Percentiles rank a stretch among this genome's conserved stretches.
These are phyloP conservation scores for Leptogaster cylindrica DNA, from an alignment of 2,888 invertebrate genomes.

Conservation along the genomic window DNA sequence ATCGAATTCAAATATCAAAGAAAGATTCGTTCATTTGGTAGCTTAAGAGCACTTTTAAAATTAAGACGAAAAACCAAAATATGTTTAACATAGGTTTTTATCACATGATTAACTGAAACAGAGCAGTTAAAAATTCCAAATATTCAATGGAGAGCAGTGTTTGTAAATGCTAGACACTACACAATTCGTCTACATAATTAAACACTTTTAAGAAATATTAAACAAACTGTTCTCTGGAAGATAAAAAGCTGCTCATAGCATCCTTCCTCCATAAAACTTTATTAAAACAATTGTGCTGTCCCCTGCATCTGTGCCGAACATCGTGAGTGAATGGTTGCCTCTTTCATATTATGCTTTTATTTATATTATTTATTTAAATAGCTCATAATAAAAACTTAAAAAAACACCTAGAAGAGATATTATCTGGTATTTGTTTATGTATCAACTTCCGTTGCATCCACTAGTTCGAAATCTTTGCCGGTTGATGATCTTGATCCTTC, in stretches of 20 bases:
- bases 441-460: conserved; percentile 74
- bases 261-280: conserved; percentile 3
- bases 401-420: conserved; percentile 33
- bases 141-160: not conserved
- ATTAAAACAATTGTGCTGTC: no score
- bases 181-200: conserved; percentile 17
- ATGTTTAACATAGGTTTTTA: conserved; percentile 3
- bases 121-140: not conserved
- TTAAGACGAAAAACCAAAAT: conserved; percentile 16
- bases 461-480: conserved; percentile 87
- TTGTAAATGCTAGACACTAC: conserved; percentile 16
- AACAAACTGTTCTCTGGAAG: conserved; percentile 31
- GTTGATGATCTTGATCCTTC: conserved; percentile 82
- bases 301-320: conserved; percentile 24
- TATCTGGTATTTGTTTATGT: conserved; percentile 42
- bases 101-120: not conserved
- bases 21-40: not conserved
- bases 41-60: conserved; percentile 30
- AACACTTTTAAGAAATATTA: conserved; percentile 6
- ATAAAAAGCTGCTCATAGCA: conserved; percentile 28
- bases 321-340: conserved; percentile 10
- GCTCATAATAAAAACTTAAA: conserved; percentile 35
- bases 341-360: conserved; percentile 14
- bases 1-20: conserved; percentile 2
- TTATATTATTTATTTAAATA: conserved; percentile 37